Evolutionary conservation across 2,797 vertebrate species (phyloP).

Genomic region (Pagetopsis macropterus): DNA sequence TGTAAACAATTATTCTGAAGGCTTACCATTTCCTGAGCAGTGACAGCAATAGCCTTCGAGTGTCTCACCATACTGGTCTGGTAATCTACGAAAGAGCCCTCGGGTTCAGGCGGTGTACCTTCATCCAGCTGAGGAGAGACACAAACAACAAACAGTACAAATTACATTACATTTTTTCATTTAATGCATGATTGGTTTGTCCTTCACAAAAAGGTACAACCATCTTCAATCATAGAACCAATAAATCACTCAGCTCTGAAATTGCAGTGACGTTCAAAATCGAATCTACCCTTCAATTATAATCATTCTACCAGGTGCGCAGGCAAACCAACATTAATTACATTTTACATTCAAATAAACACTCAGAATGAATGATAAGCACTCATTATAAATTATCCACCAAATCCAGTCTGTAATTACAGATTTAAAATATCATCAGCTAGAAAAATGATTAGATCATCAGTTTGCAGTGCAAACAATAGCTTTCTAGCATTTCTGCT

Average conservation of each 20-base stretch:
- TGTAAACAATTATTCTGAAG: not conserved
- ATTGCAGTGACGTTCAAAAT: conserved; percentile 20
- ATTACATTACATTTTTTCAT: conserved; percentile 3
- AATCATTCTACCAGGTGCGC: conserved; percentile 33
- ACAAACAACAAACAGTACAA: conserved; percentile 29
- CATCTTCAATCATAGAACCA: conserved; percentile 35
- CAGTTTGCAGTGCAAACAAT: conserved; percentile 16
- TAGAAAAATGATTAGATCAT: conserved; percentile 20
- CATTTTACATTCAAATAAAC: conserved; percentile 49
- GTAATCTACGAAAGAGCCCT: conserved; percentile 96
- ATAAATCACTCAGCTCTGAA: conserved; percentile 42
- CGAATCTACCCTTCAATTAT: conserved; percentile 51
- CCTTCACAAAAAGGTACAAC: conserved; percentile 25
- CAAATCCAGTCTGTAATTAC: conserved; percentile 56
- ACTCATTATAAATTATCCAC: conserved; percentile 52
- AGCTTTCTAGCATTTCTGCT: conserved; percentile 25
- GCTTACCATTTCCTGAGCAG: conserved; percentile 98
- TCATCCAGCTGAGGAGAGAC: conserved; percentile 88
- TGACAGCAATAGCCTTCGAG: conserved; percentile 96
- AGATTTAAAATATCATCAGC: conserved; percentile 33
- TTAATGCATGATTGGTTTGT: conserved; percentile 19
- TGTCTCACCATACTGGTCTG: conserved; percentile 97
- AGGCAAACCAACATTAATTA: conserved; percentile 36
- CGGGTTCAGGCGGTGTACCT: conserved; percentile 91
- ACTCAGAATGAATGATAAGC: conserved; percentile 34